Base-by-base conservation (phyloP, 2,113 vertebrate species). In the Rhadina sibilatrix region DNA sequence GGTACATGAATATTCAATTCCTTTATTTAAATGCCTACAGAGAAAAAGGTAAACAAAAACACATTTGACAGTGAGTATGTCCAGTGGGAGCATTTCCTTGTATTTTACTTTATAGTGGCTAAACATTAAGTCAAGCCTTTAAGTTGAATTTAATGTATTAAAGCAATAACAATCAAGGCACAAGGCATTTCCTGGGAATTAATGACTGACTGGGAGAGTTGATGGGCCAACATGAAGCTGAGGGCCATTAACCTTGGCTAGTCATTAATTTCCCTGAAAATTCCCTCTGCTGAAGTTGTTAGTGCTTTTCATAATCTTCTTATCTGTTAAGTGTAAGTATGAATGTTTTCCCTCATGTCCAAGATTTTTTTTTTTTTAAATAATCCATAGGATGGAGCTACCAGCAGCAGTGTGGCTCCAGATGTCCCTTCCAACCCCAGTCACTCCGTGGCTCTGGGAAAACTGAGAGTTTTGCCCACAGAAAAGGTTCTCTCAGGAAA, bases 61-160 rank as follows among this genome's bases (percentile, higher is more conserved):
- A 91, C 20, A 83, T 79, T 86, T 92, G 93, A 90, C 81, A 95
- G 64, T 75, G 75, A 96, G 66, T 90, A 94, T 91, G 61, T 96
- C 91, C 94, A 69, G 76, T 63, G 79, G 93, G 93, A 97, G 82
- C 35, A 84, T 50, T 96, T 96, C 85, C 82, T 96, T 94, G 89
- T 97, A 81, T 95, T 98, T 98, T 95, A 76, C 85, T 97, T 97
- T 94, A 77, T 92, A 94, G 94, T 92, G 80, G 90, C 95, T 97
- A 96, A 98, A 97, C 90, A 96, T 96, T 96, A 97, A 98, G 94
- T 98, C 85, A 96, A 94, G 78, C 69, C 86, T 91, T 98, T 97
- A 97, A 97, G 95, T 97, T 97, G 94, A 97, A 97, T 97, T 97
- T 97, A 97, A 97, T 95, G 87, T 95, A 97, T 97, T 97, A 97